Conservation (phyloP, 2,888 invertebrate species). For the Leptopterna dolabrata region DNA sequence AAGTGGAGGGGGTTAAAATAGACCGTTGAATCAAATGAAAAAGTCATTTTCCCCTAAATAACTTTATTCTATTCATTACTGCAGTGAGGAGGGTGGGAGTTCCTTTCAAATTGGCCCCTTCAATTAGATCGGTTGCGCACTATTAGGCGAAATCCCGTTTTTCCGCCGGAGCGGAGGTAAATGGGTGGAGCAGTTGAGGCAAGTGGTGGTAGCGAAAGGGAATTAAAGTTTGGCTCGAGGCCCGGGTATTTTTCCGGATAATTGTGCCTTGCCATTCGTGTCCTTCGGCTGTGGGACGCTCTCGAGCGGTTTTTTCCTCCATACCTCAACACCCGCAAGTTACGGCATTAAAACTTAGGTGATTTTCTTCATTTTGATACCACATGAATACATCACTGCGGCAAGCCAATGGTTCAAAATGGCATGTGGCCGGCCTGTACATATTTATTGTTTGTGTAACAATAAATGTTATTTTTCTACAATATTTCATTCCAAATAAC, state of each 20-base stretch:
- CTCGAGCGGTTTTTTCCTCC: background rate
- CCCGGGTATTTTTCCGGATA: constrained; percentile 67
- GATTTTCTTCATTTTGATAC: too few species aligned
- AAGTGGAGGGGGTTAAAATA: background rate
- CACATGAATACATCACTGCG: too few species aligned
- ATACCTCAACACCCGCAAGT: background rate
- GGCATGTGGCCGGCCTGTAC: too few species aligned
- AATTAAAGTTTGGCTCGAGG: constrained; percentile 59
- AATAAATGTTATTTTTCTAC: too few species aligned
- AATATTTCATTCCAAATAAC: too few species aligned
- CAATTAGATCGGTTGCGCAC: constrained; percentile 21
- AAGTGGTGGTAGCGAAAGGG: background rate
- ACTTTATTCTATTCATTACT: constrained; percentile 16
- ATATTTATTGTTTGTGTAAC: too few species aligned
- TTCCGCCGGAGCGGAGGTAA: background rate
- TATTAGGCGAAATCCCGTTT: constrained; percentile 18
- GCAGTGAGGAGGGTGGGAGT: background rate
- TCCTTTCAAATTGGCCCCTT: background rate
- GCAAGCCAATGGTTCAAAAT: too few species aligned
- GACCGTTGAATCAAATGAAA: background rate
- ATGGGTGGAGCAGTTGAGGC: background rate
- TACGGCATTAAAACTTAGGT: too few species aligned
- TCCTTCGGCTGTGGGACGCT: background rate
- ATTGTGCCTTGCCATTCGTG: constrained; percentile 64
- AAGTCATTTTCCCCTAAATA: background rate